Percentiles rank a stretch among this genome's conserved stretches.
phyloP scores from a whole-genome alignment of 2,113 vertebrate species.

The Acrocephalus arundinaceus region DNA sequence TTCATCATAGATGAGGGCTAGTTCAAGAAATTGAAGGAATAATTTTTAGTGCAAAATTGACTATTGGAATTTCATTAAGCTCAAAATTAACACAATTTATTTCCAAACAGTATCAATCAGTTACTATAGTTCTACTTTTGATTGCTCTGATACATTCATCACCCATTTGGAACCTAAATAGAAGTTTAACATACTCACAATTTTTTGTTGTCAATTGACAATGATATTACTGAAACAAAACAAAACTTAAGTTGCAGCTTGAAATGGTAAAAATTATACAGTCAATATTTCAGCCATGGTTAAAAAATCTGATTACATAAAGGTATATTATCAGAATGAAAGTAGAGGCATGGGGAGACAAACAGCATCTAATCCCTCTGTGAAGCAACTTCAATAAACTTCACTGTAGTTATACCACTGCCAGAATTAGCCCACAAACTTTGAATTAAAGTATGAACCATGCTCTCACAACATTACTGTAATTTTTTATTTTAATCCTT shows the following conservation, averaged over 20 bases:
- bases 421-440: conserved; percentile 44
- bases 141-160: not conserved
- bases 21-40: not conserved
- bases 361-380: not conserved
- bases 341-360: conserved; percentile 20
- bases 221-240: conserved; percentile 33
- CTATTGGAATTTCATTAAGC: conserved; percentile 9
- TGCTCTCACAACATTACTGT: conserved; percentile 47
- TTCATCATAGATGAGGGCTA: not conserved
- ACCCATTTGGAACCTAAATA: not conserved
- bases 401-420: not conserved
- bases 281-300: conserved; percentile 5
- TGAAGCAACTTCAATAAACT: not conserved
- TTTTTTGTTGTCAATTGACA: conserved; percentile 16
- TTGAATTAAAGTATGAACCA: conserved; percentile 63
- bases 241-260: conserved; percentile 2
- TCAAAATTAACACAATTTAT: conserved; percentile 19
- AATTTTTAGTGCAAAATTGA: not conserved
- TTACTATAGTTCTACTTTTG: not conserved
- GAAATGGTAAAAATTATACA: not conserved
- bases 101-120: conserved; percentile 40
- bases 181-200: conserved; percentile 11
- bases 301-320: conserved; percentile 45
- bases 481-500: conserved; percentile 66
- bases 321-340: conserved; percentile 8